phyloP scores from a whole-genome alignment of 2,888 invertebrate genomes.

The Pandemis corylana region DNA sequence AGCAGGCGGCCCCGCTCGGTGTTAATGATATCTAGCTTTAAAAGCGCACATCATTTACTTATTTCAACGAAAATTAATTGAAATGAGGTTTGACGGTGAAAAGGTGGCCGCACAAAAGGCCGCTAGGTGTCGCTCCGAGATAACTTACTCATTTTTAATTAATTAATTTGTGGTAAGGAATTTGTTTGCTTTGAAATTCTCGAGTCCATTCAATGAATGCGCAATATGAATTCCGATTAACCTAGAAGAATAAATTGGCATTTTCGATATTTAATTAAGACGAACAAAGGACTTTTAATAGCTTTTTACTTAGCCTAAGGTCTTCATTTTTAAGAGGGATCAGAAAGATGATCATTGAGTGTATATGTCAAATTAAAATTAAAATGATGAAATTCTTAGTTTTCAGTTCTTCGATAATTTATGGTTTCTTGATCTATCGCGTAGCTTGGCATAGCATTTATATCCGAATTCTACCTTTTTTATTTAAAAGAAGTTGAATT shows the following conservation, averaged over 20 bases:
- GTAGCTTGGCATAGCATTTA: too few relatives aligned
- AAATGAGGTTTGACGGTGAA: constrained; percentile 85
- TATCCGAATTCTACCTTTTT: too few relatives aligned
- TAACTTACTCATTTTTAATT: constrained; percentile 83
- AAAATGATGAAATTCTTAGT: too few relatives aligned
- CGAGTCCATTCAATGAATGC: constrained; percentile 64
- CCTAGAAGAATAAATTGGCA: constrained; percentile 54
- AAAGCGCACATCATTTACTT: constrained; percentile 84
- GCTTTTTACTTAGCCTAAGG: not conserved
- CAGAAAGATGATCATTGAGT: not conserved
- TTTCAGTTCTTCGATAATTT: too few relatives aligned
- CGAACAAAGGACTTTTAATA: constrained; percentile 4
- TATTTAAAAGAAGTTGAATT: too few relatives aligned
- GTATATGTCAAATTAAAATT: too few relatives aligned
- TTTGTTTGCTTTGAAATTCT: constrained; percentile 76
- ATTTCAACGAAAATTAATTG: constrained; percentile 84
- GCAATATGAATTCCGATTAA: constrained; percentile 71
- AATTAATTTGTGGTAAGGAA: constrained; percentile 81
- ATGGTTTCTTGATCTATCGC: too few relatives aligned
- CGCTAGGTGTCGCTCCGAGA: constrained; percentile 82
- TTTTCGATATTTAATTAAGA: constrained; percentile 29
- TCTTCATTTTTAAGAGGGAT: not conserved
- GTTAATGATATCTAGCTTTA: constrained; percentile 84
- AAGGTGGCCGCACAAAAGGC: constrained; percentile 81
- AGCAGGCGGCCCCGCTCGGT: constrained; percentile 56